A percentile compares a stretch with the other conserved stretches of the same genome.
These are phyloP conservation scores for Zeus faber DNA, from an alignment of 2,113 vertebrate genomes.

Conservation along the genomic window DNA sequence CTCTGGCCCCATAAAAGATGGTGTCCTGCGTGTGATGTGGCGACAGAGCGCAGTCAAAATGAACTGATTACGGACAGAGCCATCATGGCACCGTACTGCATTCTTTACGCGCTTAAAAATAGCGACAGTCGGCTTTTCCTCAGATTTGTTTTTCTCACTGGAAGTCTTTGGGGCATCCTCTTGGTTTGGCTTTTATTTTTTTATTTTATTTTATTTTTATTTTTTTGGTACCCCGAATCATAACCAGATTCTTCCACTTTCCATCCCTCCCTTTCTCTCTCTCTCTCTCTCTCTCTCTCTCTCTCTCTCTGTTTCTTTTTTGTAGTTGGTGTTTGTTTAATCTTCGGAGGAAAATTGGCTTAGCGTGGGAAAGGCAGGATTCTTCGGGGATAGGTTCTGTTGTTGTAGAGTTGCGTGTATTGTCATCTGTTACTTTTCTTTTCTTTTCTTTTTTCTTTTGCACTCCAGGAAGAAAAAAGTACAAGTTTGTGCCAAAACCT, in stretches of 20 bases:
- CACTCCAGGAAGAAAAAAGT: conserved; percentile 59
- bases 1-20: conserved; percentile 65
- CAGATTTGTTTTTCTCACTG: conserved; percentile 69
- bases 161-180: conserved; percentile 74
- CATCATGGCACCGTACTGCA: conserved; percentile 70
- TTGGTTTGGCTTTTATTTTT: conserved; percentile 37
- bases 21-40: conserved; percentile 75
- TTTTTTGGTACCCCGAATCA: conserved; percentile 54
- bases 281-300: conserved; percentile 10
- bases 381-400: conserved; percentile 62
- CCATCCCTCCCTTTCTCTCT: conserved; percentile 14
- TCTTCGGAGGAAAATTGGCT: conserved; percentile 73
- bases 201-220: too few relatives aligned
- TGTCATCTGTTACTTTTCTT: conserved; percentile 23
- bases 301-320: conserved; percentile 41
- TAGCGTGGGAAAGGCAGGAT: conserved; percentile 73
- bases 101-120: conserved; percentile 79
- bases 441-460: conserved; percentile 36
- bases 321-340: conserved; percentile 72
- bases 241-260: conserved; percentile 62
- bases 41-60: conserved; percentile 70
- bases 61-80: conserved; percentile 75
- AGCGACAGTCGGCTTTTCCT: conserved; percentile 69
- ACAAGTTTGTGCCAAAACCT: conserved; percentile 72
- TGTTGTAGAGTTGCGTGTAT: conserved; percentile 67